These are phyloP conservation scores for Copsychus sechellarum DNA, from an alignment of 2,113 vertebrate genomes.

Conservation along the genomic window DNA sequence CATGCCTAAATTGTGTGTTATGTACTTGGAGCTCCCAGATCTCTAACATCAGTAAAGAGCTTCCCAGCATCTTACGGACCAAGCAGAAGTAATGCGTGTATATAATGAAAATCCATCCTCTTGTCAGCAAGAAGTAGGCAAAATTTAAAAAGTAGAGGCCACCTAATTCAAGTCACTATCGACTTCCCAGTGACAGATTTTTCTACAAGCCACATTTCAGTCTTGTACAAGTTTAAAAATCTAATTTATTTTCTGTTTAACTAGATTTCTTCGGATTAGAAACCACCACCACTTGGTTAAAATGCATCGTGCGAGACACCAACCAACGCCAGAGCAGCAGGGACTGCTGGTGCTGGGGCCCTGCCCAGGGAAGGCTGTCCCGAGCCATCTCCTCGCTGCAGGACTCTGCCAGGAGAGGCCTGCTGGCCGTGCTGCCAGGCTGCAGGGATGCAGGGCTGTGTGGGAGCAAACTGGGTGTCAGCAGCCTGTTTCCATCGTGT, in stretches of 20 bases:
- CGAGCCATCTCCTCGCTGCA: rapidly evolving
- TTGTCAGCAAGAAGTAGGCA: not conserved
- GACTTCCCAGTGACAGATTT: rapidly evolving
- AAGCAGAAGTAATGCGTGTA: not conserved
- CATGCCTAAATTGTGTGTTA: not conserved
- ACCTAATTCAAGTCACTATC: rapidly evolving
- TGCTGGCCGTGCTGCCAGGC: rapidly evolving
- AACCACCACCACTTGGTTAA: not conserved
- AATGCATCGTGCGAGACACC: not conserved
- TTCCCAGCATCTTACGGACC: not conserved
- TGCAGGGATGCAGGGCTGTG: not conserved
- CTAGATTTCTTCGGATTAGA: not conserved
- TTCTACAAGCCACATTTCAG: not conserved
- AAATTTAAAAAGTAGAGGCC: not conserved
- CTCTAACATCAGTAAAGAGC: not conserved
- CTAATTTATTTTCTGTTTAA: not conserved
- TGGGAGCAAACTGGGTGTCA: not conserved
- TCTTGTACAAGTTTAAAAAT: not conserved
- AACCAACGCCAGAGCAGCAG: not conserved
- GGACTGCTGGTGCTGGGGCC: not conserved
- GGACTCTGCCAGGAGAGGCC: not conserved
- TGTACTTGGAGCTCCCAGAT: rapidly evolving
- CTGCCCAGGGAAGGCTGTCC: not conserved
- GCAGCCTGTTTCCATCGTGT: not conserved
- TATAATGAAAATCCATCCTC: not conserved